Conservation (phyloP, 1,140 invertebrate species). For the Macrobrachium nipponense region DNA sequence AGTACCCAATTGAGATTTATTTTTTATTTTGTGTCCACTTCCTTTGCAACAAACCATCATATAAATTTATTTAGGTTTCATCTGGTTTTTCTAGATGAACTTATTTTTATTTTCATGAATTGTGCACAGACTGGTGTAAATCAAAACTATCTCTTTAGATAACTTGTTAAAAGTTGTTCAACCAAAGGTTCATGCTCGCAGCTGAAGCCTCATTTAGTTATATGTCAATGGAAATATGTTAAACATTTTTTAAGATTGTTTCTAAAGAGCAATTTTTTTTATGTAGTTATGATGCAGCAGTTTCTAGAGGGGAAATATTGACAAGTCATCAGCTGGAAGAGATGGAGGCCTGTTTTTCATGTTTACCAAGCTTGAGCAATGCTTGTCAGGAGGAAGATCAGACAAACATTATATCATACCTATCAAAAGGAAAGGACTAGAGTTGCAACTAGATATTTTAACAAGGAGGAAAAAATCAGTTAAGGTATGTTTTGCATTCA, state of each 20-base stretch:
- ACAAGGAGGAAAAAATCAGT: slow-evolving; percentile 31
- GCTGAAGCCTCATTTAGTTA: too few species aligned
- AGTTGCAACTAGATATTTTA: slow-evolving; percentile 28
- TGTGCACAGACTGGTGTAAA: neutral
- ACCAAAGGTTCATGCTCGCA: neutral
- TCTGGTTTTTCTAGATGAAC: neutral
- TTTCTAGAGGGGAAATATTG: slow-evolving; percentile 21
- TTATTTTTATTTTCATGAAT: neutral
- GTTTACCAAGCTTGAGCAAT: neutral
- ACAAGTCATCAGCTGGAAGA: slow-evolving; percentile 37
- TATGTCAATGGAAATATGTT: too few species aligned
- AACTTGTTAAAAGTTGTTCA: neutral
- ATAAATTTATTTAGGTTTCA: neutral
- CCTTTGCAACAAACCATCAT: neutral
- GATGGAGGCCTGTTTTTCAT: slow-evolving; percentile 25
- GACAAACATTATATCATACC: neutral
- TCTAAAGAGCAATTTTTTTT: neutral
- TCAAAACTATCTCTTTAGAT: neutral
- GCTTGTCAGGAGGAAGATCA: neutral
- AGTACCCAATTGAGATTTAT: neutral
- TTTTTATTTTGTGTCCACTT: neutral
- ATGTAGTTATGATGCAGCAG: slow-evolving; percentile 30
- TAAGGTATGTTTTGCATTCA: neutral
- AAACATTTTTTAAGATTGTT: too few species aligned
- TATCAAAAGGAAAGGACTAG: slow-evolving; percentile 26